These are phyloP conservation scores for Cisticola juncidis DNA, from an alignment of 2,113 vertebrate genomes.

Conservation along the genomic window DNA sequence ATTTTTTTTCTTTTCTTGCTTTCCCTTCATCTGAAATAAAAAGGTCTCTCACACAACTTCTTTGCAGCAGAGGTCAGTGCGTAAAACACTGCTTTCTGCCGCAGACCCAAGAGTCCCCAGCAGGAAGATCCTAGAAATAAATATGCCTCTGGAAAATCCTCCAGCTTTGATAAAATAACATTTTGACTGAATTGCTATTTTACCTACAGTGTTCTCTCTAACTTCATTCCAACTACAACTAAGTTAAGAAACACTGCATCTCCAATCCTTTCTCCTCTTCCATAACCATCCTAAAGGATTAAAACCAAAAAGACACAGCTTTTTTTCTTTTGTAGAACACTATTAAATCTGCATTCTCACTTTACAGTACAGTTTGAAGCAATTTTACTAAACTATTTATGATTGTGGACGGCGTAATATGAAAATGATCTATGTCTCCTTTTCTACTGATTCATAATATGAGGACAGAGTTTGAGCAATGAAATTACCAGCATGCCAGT, in stretches of 20 bases:
- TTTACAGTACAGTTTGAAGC: background rate
- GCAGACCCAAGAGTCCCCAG: background rate
- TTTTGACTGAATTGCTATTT: constrained; percentile 24
- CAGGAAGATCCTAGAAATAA: constrained; percentile 1
- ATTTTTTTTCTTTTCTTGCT: background rate
- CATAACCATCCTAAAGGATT: background rate
- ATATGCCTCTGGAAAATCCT: constrained; percentile 4
- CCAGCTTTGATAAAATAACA: constrained; percentile 27
- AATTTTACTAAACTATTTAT: constrained; percentile 38
- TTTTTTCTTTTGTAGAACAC: background rate
- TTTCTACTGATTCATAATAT: background rate
- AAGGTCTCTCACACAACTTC: background rate
- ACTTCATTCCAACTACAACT: background rate
- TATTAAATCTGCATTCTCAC: background rate
- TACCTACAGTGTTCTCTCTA: background rate
- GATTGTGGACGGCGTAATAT: constrained; percentile 7
- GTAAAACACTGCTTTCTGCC: background rate
- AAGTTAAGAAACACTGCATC: constrained; percentile 1
- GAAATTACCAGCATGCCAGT: background rate
- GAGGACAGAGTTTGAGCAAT: background rate
- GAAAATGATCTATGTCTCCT: constrained; percentile 6
- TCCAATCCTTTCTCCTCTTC: background rate
- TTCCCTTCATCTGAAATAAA: background rate
- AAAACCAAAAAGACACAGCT: background rate
- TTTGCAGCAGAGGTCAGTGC: background rate